Evolutionary conservation across 2,888 invertebrate species (phyloP), one percentile per base, ranked within the genome.

Genomic region (Coecobrya sp.): DNA sequence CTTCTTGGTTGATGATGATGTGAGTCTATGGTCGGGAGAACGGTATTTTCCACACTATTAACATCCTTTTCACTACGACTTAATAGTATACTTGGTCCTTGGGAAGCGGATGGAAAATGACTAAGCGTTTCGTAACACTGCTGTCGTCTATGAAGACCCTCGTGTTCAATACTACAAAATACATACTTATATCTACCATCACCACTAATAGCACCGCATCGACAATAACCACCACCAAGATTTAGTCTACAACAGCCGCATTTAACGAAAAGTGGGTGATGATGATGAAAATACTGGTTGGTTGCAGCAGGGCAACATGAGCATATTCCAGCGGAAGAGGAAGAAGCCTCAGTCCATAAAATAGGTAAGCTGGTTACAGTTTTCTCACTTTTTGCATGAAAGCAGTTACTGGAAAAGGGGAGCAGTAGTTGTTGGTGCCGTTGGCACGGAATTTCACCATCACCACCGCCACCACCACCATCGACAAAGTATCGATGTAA

Each of bases 281-380:
- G 79, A 25, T 81, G 84, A 45, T 70, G 19, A 30, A 84, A 82
- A 62, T 52, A 79, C 52, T 79, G 79, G 27, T 10, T 36, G 70
- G 52, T 8, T 8, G 30, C 59, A 79, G 52, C 52, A 25, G 19
- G 16, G 19, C 62, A 82, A 49, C 79, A 22, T 11, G 45, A 85
- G 59, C 91, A 73, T 73, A 68, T 81, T 62, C 76, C 42, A 19
- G 45, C 11, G 25, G n/a, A 65, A 30, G 30, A 59, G 55, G 76
- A 62, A 25, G 76, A 76, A 62, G 87, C 49, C 55, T 87, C 70
- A n/a, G 62, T 85, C 70, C 82, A 92, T 0, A 92, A 45, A 76
- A 84, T 84, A 11, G 92, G 92, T 59, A 92, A 76, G 68, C 92
- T 92, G 27, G 84, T 59, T n/a, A 88, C 81, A 22, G 52, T 25